Base-by-base conservation (phyloP, 2,888 invertebrate species). In the Melieria picta region DNA sequence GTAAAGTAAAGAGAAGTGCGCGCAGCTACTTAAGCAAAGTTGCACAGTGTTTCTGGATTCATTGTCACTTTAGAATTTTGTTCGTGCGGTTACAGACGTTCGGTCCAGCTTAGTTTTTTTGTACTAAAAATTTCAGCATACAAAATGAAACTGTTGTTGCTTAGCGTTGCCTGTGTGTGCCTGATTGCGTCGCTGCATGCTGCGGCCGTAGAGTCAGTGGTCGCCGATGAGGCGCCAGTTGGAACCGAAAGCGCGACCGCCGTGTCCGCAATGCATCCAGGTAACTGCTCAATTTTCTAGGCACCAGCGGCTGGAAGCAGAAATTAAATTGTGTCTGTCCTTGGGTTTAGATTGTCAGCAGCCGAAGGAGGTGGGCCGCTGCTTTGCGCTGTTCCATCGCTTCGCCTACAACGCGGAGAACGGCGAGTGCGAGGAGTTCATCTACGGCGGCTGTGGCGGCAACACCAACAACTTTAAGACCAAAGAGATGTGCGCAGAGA, bases 391-490 rank as follows among this genome's bases (percentile, higher is more conserved):
- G 5, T 83, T 84, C 77, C 79, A 82, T 75, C 82, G 83, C 58
- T 84, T 69, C 56, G 82, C 83, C 72, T 84, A 78, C 78, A 83
- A 83, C 75, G 75, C 83, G 74, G 84, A 84, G 16, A 81, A 73
- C 10, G 72, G 79, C 3, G 60, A 89, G 82, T 96, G 96, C 82
- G 88, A 91, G 63, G 90, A 92, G 65, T 96, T 96, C 84, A 88
- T 89, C 67, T 96, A 93, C 83, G 93, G 94, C 10, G 92, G 92
- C 7, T 92, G 92, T 78, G 87, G 92, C 65, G 94, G 94, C n/a
- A 95, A 94, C 82, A 89, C 90, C 76, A 95, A 95, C 83, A 93
- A 93, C 81, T 95, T 95, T 83, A 87, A 90, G 64, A 89, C 90
- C 1, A 86, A 87, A 62, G 89, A 91, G 13, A 91, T 91, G 72